Base-by-base conservation (phyloP, 2,113 vertebrate genomes). In the Megalops atlanticus region DNA sequence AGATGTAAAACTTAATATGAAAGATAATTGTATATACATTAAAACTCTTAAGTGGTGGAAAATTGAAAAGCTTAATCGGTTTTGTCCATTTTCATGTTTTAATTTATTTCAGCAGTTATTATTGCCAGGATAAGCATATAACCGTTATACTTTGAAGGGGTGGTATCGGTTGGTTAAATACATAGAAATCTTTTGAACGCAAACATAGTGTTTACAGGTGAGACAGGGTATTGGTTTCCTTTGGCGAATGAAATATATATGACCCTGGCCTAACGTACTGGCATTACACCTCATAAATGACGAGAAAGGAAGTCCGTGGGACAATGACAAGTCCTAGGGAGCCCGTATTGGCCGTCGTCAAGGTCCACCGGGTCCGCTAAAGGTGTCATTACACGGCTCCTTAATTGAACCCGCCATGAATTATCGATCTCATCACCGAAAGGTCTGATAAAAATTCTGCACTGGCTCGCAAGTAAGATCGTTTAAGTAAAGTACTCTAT, bases 201-300 rank as follows among this genome's bases (percentile, higher is more conserved):
- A 64, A 64, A 64, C n/a, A 11, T 31, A 24, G 58, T 64, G 79
- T 21, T 21, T 41, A 70, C 15, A 39, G 58, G 39, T 39, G 43
- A 73, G 58, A 82, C 33, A 41, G 71, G 45, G 15, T 80, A 10
- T 92, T 82, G 79, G 88, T 87, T 90, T 93, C 91, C 92, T 93
- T 81, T 91, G 89, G 80, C 84, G 84, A 80, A 84, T 93, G 85
- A 95, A 95, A 95, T 93, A 95, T 93, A 93, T 87, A 95, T 94
- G 93, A 11, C 82, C 78, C 89, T 94, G 91, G 93, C 90, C 83
- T 82, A 36, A 79, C 10, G 85, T 85, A 45, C 84, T 89, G 88
- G 83, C 0, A 11, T 88, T 91, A 90, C 92, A 94, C 91, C 91
- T 92, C 40, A 81, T 74, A 84, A 85, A 81, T 54, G 0, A 83